Percentiles rank a stretch among this genome's conserved stretches.
Evolutionary conservation across 2,113 vertebrate species (phyloP).

Genomic region (Coreoperca whiteheadi): DNA sequence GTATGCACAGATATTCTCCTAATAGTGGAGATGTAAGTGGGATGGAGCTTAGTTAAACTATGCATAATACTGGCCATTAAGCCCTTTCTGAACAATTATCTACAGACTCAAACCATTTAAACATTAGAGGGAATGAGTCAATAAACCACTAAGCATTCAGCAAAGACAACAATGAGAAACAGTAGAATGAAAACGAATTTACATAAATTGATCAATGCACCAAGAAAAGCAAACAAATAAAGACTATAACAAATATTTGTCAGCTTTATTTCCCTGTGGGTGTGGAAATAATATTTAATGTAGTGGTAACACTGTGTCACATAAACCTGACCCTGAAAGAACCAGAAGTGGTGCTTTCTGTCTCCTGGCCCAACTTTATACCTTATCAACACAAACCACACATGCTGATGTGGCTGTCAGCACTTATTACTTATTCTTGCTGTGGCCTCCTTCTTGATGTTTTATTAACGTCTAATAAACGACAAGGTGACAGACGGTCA

Average conservation of each 20-base stretch:
- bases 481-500: constrained; percentile 49
- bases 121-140: constrained; percentile 17
- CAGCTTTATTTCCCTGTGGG: background rate
- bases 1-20: background rate
- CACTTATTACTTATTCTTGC: constrained; percentile 11
- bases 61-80: constrained; percentile 23
- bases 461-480: constrained; percentile 62
- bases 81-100: constrained; percentile 24
- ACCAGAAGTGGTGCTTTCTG: constrained; percentile 4
- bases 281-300: constrained; percentile 10
- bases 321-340: constrained; percentile 27
- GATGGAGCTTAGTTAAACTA: constrained; percentile 9
- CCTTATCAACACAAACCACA: constrained; percentile 60
- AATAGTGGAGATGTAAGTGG: constrained; percentile 5
- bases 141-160: constrained; percentile 26
- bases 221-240: background rate
- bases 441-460: constrained; percentile 32
- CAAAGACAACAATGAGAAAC: constrained; percentile 16
- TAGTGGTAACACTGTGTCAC: background rate
- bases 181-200: constrained; percentile 4
- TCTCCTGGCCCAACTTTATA: constrained; percentile 23
- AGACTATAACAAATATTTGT: constrained; percentile 8
- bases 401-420: constrained; percentile 50
- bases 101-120: constrained; percentile 14
- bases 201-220: background rate